phyloP scores from a whole-genome alignment of 2,888 invertebrate species.

The Hydrotaea diabolus region DNA sequence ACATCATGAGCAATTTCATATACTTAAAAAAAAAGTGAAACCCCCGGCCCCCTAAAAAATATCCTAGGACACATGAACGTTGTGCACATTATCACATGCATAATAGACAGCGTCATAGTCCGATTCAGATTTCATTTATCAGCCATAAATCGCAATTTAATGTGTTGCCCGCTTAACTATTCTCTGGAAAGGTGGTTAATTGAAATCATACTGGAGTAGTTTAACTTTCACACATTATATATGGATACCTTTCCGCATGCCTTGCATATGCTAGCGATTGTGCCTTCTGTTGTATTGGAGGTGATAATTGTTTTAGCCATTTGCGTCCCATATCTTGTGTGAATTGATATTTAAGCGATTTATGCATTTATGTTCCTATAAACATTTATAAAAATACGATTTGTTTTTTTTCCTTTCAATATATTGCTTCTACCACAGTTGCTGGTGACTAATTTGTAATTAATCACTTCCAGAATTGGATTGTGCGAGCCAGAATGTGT shows the following conservation, averaged over 20 bases:
- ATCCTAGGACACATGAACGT: slow-evolving; percentile 44
- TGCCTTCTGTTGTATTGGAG: not conserved
- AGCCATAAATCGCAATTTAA: slow-evolving; percentile 49
- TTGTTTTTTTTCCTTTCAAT: not conserved
- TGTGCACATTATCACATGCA: slow-evolving; percentile 48
- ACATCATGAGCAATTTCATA: slow-evolving; percentile 39
- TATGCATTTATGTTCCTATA: slow-evolving; percentile 14
- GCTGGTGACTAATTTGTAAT: slow-evolving; percentile 8
- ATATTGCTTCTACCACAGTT: too few relatives aligned
- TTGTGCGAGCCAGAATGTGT: not conserved
- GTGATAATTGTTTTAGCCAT: slow-evolving; percentile 27
- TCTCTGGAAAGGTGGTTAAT: not conserved
- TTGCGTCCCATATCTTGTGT: not conserved
- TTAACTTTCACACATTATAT: not conserved
- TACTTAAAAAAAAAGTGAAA: slow-evolving; percentile 7
- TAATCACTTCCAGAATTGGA: slow-evolving; percentile 22
- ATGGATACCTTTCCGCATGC: not conserved
- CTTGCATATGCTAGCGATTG: not conserved
- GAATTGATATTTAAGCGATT: not conserved
- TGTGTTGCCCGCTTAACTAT: not conserved
- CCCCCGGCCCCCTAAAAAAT: not conserved
- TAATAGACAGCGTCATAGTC: not conserved
- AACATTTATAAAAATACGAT: too few relatives aligned
- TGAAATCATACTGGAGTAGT: not conserved
- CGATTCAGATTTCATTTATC: slow-evolving; percentile 51